Evolutionary conservation across 2,113 vertebrate genomes (phyloP).

Genomic region (Psophia crepitans): DNA sequence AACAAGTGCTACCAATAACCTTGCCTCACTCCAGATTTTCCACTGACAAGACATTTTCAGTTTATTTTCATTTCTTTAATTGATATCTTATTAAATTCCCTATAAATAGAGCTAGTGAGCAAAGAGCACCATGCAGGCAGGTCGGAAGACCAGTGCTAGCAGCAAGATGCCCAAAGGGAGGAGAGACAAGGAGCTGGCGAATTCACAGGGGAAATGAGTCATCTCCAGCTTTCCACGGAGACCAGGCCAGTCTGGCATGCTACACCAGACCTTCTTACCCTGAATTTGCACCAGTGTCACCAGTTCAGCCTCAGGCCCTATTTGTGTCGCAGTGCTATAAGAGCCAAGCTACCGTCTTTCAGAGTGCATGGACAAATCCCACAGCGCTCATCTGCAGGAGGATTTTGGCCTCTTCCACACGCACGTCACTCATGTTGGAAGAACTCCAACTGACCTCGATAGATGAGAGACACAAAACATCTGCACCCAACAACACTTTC

Average conservation of each 20-base stretch:
- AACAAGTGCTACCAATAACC: not conserved
- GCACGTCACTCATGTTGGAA: not conserved
- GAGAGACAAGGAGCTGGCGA: not conserved
- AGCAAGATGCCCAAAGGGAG: not conserved
- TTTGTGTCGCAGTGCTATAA: not conserved
- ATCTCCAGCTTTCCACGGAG: not conserved
- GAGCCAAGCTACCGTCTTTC: not conserved
- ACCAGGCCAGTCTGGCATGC: not conserved
- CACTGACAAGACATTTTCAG: not conserved
- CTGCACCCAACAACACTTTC: not conserved
- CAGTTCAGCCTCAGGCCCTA: not conserved
- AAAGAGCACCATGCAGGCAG: not conserved
- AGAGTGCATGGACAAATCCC: not conserved
- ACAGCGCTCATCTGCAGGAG: not conserved
- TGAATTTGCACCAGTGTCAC: not conserved
- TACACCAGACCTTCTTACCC: not conserved
- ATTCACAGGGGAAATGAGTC: not conserved
- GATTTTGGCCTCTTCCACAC: constrained; percentile 1
- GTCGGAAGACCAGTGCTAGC: not conserved
- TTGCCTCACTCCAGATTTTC: not conserved
- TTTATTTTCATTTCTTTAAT: constrained; percentile 44
- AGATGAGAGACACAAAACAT: constrained; percentile 19
- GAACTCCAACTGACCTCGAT: constrained; percentile 21
- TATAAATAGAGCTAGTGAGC: not conserved
- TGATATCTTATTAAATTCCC: not conserved